Conservation (phyloP, 1,140 invertebrate genomes). For the Rhagoletis pomonella region DNA sequence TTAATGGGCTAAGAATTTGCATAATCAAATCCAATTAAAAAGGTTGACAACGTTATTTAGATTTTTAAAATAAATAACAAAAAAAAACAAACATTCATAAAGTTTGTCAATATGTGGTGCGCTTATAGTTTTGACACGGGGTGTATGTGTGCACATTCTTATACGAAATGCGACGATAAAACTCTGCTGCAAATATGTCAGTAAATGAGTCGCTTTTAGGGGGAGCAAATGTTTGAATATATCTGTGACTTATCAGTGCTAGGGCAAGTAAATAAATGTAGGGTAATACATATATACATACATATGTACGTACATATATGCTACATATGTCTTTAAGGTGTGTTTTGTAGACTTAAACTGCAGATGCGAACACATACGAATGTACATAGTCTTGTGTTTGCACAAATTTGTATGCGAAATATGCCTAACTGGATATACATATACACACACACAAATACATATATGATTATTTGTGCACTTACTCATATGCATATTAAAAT, state of each 20-base stretch:
- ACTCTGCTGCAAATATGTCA: not conserved
- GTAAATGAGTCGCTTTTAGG: not conserved
- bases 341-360: not conserved
- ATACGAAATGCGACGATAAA: not conserved
- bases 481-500: not conserved
- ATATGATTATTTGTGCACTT: not conserved
- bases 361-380: not conserved
- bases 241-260: not conserved
- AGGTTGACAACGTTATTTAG: no score
- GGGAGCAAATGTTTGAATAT: not conserved
- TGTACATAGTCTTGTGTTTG: no score
- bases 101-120: no score
- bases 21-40: no score
- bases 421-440: not conserved
- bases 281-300: no score
- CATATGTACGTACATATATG: no score
- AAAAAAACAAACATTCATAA: no score
- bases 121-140: no score
- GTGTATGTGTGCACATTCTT: not conserved
- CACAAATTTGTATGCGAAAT: no score
- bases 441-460: not conserved
- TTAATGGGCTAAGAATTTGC: no score
- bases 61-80: no score
- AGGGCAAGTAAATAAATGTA: not conserved
- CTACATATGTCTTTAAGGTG: not conserved